Evolutionary conservation across 2,888 invertebrate species (phyloP).

Genomic region (Heliconius cydno): DNA sequence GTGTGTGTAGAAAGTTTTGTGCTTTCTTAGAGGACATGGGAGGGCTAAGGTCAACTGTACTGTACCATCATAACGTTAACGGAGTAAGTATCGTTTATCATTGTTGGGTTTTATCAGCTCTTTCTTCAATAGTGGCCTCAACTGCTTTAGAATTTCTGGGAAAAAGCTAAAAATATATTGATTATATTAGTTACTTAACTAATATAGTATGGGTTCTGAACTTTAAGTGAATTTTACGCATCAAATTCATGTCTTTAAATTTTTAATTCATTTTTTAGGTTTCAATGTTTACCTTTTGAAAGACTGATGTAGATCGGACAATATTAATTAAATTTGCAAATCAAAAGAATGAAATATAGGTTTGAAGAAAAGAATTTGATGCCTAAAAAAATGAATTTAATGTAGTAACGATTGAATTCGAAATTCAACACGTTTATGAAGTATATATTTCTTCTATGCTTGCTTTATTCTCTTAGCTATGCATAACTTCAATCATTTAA

Average conservation of each 20-base stretch:
- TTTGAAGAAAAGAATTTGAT: neutral
- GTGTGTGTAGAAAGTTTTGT: conserved; percentile 78
- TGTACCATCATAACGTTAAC: conserved; percentile 62
- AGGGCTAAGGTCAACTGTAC: conserved; percentile 65
- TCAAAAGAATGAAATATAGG: neutral
- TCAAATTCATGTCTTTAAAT: neutral
- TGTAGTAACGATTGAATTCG: neutral
- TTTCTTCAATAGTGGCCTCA: conserved; percentile 57
- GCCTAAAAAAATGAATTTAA: neutral
- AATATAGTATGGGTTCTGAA: neutral
- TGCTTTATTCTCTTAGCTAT: neutral
- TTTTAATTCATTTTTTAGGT: neutral
- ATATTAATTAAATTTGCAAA: neutral
- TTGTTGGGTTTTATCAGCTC: conserved; percentile 72
- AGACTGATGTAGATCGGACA: neutral
- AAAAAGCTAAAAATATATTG: neutral
- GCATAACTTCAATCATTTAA: neutral
- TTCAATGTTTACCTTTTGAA: neutral
- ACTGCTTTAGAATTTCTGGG: conserved; percentile 14
- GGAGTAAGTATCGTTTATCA: conserved; percentile 75
- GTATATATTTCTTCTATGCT: neutral
- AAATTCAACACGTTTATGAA: neutral
- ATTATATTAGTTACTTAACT: neutral
- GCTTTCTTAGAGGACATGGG: conserved; percentile 60
- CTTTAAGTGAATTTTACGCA: neutral